phyloP scores from a whole-genome alignment of 2,797 vertebrate genomes.

The Chromis chromis region DNA sequence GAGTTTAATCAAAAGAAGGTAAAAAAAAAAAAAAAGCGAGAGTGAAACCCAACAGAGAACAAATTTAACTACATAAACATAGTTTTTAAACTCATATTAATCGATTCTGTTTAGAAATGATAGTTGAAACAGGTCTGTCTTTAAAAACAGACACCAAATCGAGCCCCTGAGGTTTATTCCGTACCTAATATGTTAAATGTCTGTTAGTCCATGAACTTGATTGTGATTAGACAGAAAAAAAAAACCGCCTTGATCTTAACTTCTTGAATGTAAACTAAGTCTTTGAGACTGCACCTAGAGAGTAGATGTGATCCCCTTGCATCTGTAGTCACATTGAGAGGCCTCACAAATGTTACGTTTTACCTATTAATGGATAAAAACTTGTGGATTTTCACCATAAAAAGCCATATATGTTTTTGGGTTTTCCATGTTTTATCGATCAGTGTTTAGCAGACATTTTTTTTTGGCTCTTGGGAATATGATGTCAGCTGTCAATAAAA shows the following conservation, averaged over 20 bases:
- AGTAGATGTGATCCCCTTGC: not conserved
- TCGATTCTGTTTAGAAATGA: not conserved
- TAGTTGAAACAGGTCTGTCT: not conserved
- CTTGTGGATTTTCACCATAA: conserved; percentile 11
- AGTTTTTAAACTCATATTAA: too few relatives aligned
- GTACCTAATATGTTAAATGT: conserved; percentile 12
- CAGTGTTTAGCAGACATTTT: conserved; percentile 28
- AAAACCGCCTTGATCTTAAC: conserved; percentile 31
- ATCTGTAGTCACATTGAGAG: conserved; percentile 19
- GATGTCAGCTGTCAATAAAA: conserved; percentile 64
- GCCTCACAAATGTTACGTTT: not conserved
- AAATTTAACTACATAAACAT: too few relatives aligned
- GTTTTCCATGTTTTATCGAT: conserved; percentile 38
- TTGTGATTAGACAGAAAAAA: conserved; percentile 17
- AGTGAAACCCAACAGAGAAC: not conserved
- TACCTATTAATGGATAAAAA: not conserved
- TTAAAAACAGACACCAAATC: not conserved
- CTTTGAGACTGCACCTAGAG: conserved; percentile 21
- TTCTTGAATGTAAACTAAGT: conserved; percentile 66
- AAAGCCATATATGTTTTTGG: conserved; percentile 36
- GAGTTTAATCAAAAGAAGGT: too few relatives aligned
- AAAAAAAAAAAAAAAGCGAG: not conserved
- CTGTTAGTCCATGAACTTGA: conserved; percentile 19
- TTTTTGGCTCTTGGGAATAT: conserved; percentile 36
- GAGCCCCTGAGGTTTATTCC: not conserved